Conservation (phyloP, 2,113 vertebrate genomes). For the Nematolebias whitei region DNA sequence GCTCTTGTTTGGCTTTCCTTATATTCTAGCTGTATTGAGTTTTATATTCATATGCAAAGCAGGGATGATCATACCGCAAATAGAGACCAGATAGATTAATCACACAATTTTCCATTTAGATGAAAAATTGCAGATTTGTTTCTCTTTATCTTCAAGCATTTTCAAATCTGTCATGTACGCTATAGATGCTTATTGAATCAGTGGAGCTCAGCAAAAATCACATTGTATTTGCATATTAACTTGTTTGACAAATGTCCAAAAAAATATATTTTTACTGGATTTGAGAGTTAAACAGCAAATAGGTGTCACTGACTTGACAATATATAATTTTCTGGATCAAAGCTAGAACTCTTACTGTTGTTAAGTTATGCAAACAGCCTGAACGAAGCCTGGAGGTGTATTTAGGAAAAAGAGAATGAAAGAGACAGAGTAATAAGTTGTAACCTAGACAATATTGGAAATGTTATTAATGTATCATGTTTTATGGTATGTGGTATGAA, state of each 20-base stretch:
- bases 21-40: neutral
- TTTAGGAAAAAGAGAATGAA: no score
- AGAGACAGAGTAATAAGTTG: no score
- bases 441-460: no score
- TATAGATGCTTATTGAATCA: constrained; percentile 10
- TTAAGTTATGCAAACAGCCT: no score
- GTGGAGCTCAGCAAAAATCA: constrained; percentile 1
- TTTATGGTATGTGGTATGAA: no score
- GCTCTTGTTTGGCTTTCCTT: neutral
- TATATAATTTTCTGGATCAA: neutral
- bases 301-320: neutral
- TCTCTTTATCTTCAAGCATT: constrained; percentile 5
- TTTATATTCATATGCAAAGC: neutral
- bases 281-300: neutral
- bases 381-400: no score
- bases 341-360: neutral
- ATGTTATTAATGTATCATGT: no score
- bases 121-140: constrained; percentile 2
- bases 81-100: constrained; percentile 13
- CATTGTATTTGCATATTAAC: no score
- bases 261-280: constrained; percentile 3
- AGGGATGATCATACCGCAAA: neutral
- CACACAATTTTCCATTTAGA: neutral
- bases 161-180: constrained; percentile 3
- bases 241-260: constrained; percentile 9